Conservation (phyloP, 2,113 vertebrate genomes). For the Ceratotherium simum region DNA sequence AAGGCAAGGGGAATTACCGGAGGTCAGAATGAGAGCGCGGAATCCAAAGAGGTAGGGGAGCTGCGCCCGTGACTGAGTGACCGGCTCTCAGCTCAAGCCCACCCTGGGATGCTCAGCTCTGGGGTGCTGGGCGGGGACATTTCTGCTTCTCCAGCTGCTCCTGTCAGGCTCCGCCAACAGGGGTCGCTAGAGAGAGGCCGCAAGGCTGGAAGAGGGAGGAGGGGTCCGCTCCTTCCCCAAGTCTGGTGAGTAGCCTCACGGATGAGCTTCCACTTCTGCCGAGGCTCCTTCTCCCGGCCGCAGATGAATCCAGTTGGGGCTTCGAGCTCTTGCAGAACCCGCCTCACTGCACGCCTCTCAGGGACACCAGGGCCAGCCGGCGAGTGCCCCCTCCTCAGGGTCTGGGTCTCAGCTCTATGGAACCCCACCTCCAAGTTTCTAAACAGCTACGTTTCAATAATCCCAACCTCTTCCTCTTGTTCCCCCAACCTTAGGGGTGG, state of each 20-base stretch:
- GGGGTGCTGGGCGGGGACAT: not conserved
- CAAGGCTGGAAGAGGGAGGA: not conserved
- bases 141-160: not conserved
- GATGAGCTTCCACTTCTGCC: no score
- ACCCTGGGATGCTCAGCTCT: not conserved
- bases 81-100: not conserved
- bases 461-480: not conserved
- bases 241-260: not conserved
- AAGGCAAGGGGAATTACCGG: not conserved
- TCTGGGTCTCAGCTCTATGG: not conserved
- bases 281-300: not conserved
- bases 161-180: not conserved
- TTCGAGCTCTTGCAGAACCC: not conserved
- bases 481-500: not conserved
- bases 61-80: not conserved
- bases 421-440: not conserved
- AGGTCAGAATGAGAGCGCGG: not conserved
- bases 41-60: not conserved
- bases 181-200: not conserved
- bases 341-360: not conserved
- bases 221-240: fast-evolving
- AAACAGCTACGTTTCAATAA: not conserved
- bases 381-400: not conserved
- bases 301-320: not conserved
- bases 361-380: not conserved